phyloP scores from a whole-genome alignment of 2,888 invertebrate genomes.

The Rambutsinella grinnellia region DNA sequence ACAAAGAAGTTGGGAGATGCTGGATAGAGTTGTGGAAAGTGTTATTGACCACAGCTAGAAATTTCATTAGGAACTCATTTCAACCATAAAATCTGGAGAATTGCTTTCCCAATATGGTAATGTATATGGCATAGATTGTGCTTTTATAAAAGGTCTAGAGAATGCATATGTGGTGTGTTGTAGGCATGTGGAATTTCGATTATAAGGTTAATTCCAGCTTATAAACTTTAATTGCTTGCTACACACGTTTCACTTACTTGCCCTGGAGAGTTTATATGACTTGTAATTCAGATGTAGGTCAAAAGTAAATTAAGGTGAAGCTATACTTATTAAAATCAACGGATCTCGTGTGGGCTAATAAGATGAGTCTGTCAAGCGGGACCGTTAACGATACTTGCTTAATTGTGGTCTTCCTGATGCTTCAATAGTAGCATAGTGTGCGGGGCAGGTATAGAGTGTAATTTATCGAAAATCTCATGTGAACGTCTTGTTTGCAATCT shows the following conservation, averaged over 20 bases:
- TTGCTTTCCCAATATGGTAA: neutral
- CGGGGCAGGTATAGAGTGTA: too few species aligned
- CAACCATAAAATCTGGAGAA: neutral
- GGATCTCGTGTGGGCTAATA: too few species aligned
- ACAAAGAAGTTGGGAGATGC: neutral
- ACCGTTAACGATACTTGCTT: too few species aligned
- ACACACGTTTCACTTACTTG: neutral
- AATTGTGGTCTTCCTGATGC: too few species aligned
- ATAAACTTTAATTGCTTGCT: constrained; percentile 13
- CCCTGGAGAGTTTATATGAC: neutral
- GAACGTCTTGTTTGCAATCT: too few species aligned
- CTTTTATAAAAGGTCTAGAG: too few species aligned
- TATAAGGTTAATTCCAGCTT: constrained; percentile 16
- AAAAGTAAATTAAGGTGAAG: neutral
- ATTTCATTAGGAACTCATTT: constrained; percentile 22
- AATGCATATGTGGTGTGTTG: neutral
- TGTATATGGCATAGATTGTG: too few species aligned
- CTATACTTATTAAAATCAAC: too few species aligned
- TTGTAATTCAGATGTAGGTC: neutral
- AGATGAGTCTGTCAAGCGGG: too few species aligned
- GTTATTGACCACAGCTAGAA: constrained; percentile 5
- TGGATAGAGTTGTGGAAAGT: neutral
- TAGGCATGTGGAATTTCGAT: constrained; percentile 1
- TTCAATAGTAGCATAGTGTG: too few species aligned
- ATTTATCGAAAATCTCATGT: too few species aligned